phyloP scores from a whole-genome alignment of 2,113 vertebrate genomes.

The Pampusana beccarii region DNA sequence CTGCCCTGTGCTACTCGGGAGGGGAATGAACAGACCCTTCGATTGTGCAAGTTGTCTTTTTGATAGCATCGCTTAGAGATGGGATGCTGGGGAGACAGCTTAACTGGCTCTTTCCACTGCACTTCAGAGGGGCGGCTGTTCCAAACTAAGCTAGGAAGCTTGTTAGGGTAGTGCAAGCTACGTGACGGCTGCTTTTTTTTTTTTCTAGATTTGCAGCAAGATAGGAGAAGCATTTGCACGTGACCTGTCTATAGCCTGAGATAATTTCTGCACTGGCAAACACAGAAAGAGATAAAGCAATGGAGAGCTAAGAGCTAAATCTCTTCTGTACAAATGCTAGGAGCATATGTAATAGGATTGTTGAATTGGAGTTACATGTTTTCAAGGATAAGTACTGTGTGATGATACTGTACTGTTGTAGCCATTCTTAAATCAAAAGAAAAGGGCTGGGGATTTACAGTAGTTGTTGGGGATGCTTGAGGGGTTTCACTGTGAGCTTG shows the following conservation, averaged over 20 bases:
- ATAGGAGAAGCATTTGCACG: background rate
- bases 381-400: background rate
- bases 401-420: background rate
- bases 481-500: background rate
- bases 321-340: background rate
- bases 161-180: background rate
- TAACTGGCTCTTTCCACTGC: background rate
- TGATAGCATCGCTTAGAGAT: background rate
- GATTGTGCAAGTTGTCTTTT: background rate
- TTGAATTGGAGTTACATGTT: slow-evolving; percentile 26
- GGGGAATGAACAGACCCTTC: background rate
- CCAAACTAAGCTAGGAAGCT: background rate
- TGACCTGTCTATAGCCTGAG: background rate
- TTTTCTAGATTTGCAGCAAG: background rate
- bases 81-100: background rate
- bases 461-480: background rate
- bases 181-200: background rate
- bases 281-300: background rate
- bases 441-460: background rate
- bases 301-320: slow-evolving; percentile 40
- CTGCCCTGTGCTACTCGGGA: fast-evolving
- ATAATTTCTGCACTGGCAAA: slow-evolving; percentile 35
- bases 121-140: background rate
- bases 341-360: slow-evolving; percentile 54
- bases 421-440: background rate